Percentiles rank a stretch among this genome's conserved stretches.
phyloP scores from a whole-genome alignment of 2,888 invertebrate genomes.

The Calliopum simillimum region DNA sequence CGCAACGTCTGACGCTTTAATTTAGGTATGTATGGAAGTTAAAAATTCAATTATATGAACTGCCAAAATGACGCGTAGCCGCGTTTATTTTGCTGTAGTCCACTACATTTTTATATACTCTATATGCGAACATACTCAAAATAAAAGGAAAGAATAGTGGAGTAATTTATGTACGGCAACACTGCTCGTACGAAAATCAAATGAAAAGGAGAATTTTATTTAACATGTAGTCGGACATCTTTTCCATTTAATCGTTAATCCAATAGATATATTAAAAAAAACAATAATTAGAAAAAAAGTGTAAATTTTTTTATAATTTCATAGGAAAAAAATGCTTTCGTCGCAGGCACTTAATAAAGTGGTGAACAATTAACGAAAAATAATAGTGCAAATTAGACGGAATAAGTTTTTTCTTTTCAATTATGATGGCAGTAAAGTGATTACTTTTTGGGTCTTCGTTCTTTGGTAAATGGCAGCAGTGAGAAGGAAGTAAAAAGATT shows the following conservation, averaged over 20 bases:
- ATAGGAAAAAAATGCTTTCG: neutral
- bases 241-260: conserved; percentile 21
- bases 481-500: conserved; percentile 7
- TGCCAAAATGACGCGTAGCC: no score
- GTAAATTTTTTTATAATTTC: neutral
- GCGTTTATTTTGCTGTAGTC: no score
- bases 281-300: conserved; percentile 4
- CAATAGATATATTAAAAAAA: neutral
- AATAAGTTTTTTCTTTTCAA: neutral
- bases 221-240: conserved; percentile 29
- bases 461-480: conserved; percentile 11
- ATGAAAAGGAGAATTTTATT: conserved; percentile 18
- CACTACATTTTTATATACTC: no score
- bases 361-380: neutral
- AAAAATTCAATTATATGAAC: no score
- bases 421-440: conserved; percentile 17
- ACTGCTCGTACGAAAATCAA: conserved; percentile 5
- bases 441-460: conserved; percentile 13
- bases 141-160: no score
- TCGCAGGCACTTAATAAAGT: neutral
- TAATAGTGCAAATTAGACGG: conserved; percentile 3
- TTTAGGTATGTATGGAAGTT: no score
- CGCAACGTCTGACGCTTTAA: no score
- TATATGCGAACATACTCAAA: no score
- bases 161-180: no score